Evolutionary conservation across 2,113 vertebrate species (phyloP), one percentile per base, ranked within the genome.

Genomic region (Labrus mixtus): DNA sequence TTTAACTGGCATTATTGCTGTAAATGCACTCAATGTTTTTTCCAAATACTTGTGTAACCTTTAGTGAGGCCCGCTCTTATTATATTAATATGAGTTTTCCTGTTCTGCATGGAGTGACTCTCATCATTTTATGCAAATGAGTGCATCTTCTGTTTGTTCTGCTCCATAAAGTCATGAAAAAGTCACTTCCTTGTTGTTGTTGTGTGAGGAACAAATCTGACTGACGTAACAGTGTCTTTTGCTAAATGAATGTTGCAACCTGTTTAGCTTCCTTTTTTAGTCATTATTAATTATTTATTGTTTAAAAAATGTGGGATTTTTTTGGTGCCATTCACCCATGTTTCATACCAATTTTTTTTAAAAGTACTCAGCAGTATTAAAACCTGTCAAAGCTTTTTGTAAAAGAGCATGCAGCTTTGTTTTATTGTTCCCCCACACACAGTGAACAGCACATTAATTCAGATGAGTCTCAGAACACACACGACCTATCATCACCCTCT

Each of bases 101-200:
- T 83, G 76, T 91, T 92, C 71, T 84, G 84, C 90, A 91, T 89
- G 73, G 59, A 82, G 81, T 22, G 0, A 85, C 79, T 87, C 86
- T 87, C 86, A 91, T 93, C 86, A 91, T 88, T 89, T 90, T 93
- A 93, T 93, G 90, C 90, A 93, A 93, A 94, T 93, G 15, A 64
- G 36, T 67, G 67, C 84, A 87, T 93, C 80, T 78, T 73, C 75
- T 85, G 86, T 87, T 90, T 86, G 87, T 83, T 90, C 58, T 81
- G 89, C 90, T 86, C 78, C 86, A 91, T 89, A 83, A 90, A 93
- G 54, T 89, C 67, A 91, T 84, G 89, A 68, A 78, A 89, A 87
- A 84, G 59, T 80, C 73, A 55, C 86, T 89, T 81, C 72, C 59
- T 46, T 64, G 72, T 71, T 78, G 72, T 71, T 78, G 53, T 81